These are phyloP conservation scores for Cyphomyrus discorhynchus DNA, from an alignment of 2,113 vertebrate species.

Conservation along the genomic window DNA sequence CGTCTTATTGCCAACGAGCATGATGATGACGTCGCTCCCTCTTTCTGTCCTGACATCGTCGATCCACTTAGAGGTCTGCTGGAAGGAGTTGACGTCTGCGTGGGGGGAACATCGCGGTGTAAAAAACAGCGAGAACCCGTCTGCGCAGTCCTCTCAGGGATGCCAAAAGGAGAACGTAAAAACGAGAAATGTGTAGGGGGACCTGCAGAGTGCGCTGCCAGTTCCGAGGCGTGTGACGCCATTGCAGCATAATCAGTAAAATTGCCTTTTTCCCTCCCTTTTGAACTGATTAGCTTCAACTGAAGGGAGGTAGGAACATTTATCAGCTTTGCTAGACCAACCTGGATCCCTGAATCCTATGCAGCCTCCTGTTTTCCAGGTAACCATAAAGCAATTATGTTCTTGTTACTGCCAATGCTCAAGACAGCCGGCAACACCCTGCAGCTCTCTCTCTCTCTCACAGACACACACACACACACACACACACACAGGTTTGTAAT, in stretches of 20 bases:
- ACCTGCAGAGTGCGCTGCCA: neutral
- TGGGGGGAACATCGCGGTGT: neutral
- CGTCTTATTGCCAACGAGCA: slow-evolving; percentile 90
- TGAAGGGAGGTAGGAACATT: neutral
- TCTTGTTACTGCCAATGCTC: neutral
- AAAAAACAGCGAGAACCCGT: neutral
- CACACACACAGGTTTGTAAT: neutral
- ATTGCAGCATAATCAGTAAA: neutral
- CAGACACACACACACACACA: slow-evolving; percentile 4
- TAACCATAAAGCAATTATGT: neutral
- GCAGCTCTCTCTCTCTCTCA: neutral
- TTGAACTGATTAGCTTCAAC: neutral
- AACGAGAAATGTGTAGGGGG: neutral
- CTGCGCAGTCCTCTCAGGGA: neutral
- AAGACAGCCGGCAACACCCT: neutral
- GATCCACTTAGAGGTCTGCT: slow-evolving; percentile 90
- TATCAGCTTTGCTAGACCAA: neutral
- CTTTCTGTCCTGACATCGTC: slow-evolving; percentile 87
- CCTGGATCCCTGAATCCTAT: neutral
- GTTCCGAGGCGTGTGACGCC: neutral
- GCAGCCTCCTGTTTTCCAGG: neutral
- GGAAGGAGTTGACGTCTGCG: slow-evolving; percentile 87
- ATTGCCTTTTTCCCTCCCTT: neutral
- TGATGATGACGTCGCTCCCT: slow-evolving; percentile 88
- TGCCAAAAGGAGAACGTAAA: neutral